A percentile compares a stretch with the other conserved stretches of the same genome.
phyloP scores from a whole-genome alignment of 2,797 vertebrate genomes.

The Enoplosus armatus region DNA sequence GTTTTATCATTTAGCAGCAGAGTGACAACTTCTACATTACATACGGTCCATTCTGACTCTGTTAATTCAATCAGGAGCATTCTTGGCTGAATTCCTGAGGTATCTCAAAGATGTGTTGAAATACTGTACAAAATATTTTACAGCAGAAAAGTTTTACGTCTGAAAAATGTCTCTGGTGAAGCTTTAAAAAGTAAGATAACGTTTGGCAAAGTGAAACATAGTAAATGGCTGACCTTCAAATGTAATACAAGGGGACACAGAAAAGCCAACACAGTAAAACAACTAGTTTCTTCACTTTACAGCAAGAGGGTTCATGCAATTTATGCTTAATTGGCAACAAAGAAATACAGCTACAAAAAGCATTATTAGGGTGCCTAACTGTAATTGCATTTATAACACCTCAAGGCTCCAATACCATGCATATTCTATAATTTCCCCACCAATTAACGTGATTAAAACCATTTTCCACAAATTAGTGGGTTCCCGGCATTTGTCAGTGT shows the following conservation, averaged over 20 bases:
- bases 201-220: conserved; percentile 13
- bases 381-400: conserved; percentile 49
- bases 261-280: background rate
- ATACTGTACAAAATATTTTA: background rate
- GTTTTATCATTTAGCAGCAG: conserved; percentile 53
- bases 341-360: conserved; percentile 18
- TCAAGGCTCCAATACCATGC: conserved; percentile 23
- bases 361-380: conserved; percentile 31
- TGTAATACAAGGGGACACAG: background rate
- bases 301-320: conserved; percentile 2
- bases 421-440: conserved; percentile 36
- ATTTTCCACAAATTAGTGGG: conserved; percentile 44
- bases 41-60: background rate
- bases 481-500: conserved; percentile 44
- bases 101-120: conserved; percentile 20
- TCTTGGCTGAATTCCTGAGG: conserved; percentile 28
- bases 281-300: background rate
- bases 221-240: background rate
- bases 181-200: background rate
- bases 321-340: conserved; percentile 22
- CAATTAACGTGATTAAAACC: conserved; percentile 52
- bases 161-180: background rate
- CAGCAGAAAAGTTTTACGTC: background rate
- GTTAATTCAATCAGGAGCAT: conserved; percentile 26
- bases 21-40: conserved; percentile 39